Evolutionary conservation across 1,140 invertebrate species (phyloP).

Genomic region (Zaprionus tsacasi): DNA sequence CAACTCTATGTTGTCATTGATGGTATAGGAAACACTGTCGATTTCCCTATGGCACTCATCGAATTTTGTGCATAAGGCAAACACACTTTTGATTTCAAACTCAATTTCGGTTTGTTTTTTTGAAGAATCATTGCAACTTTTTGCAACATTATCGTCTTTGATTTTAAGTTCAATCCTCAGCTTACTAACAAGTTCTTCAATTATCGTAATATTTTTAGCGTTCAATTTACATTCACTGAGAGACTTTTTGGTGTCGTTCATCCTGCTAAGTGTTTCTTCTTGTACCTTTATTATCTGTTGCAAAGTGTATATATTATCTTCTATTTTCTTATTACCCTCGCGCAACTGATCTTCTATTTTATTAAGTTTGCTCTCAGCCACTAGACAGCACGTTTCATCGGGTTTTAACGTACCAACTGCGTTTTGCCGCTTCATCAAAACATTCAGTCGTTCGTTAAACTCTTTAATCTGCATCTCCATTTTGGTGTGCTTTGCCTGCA

Average conservation of each 20-base stretch:
- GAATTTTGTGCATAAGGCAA: neutral
- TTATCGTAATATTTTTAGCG: neutral
- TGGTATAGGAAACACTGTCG: neutral
- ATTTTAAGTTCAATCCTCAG: neutral
- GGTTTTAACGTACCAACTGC: neutral
- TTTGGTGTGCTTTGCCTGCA: neutral
- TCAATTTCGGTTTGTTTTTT: neutral
- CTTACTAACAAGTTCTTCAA: neutral
- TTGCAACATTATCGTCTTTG: neutral
- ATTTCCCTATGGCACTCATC: neutral
- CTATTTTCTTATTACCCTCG: neutral
- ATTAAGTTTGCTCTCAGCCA: neutral
- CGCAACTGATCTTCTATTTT: neutral
- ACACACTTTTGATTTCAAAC: neutral
- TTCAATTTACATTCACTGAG: neutral
- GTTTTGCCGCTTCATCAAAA: neutral
- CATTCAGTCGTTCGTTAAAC: neutral
- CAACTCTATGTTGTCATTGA: neutral
- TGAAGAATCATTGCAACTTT: neutral
- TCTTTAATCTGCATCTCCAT: neutral
- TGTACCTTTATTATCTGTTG: neutral
- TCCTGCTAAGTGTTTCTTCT: neutral
- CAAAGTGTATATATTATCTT: neutral
- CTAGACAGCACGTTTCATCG: neutral
- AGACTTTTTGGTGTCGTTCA: neutral